Base-by-base conservation (phyloP, 2,888 invertebrate species). In the Callosobruchus maculatus region DNA sequence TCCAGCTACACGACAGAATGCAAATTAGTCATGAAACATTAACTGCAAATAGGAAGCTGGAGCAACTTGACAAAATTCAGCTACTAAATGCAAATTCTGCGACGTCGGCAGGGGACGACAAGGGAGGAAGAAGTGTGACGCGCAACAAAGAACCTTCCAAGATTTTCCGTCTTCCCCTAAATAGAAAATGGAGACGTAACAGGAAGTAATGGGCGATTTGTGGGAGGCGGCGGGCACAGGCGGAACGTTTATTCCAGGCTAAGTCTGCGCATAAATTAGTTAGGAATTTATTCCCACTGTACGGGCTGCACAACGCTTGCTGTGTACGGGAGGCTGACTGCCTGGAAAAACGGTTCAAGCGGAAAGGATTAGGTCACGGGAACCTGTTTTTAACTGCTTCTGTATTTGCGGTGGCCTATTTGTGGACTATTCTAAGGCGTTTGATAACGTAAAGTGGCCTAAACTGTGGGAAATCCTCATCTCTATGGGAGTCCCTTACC, bases 161-260 rank as follows among this genome's bases (percentile, higher is more conserved):
- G 49, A 49, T 49, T 49, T 49, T 49, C 49, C 49, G 49, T 49
- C 49, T 75, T 77, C 77, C 77, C 75, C 78, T 78, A 75, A 75
- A 78, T 77, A 77, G 74, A 77, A 72, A 73, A 76, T 73, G 76
- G 76, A 76, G 66, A 69, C 74, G 78, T 82, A 82, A 81, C 81
- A 79, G 80, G 77, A 77, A 80, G 80, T 81, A 81, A 82, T 82
- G 82, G 81, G 78, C 78, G 80, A 79, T 80, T 77, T 77, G 78
- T 76, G 78, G 77, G 73, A 76, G 71, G 76, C 71, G 71, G 30
- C 74, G 74, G 74, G 49, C 73, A 75, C 73, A 76, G 68, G 75
- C 22, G 77, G 77, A 78, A 74, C 78, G 78, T 78, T 80, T 78
- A 79, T 76, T 79, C 75, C 74, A 69, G 76, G 79, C 76, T 73